Percentiles rank a stretch among this genome's conserved stretches.
phyloP scores from a whole-genome alignment of 2,797 vertebrate species.

The Megalops cyprinoides region DNA sequence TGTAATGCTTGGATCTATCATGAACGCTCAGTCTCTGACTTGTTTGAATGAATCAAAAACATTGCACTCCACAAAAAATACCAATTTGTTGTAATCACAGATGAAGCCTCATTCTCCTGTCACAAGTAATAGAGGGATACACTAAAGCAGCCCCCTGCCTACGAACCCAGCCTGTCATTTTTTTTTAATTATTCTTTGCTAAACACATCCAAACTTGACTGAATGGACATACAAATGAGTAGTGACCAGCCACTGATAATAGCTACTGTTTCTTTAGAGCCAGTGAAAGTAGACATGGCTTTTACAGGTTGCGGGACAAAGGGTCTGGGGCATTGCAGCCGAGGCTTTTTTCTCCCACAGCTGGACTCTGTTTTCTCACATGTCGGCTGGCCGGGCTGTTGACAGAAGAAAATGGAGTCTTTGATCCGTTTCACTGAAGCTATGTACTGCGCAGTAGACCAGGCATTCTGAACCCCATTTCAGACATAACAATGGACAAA shows the following conservation, averaged over 20 bases:
- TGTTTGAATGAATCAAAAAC: no score
- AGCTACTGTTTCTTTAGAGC: slow-evolving; percentile 43
- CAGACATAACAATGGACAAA: slow-evolving; percentile 42
- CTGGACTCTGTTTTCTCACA: slow-evolving; percentile 48
- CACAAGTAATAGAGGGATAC: not conserved
- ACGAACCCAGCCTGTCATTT: not conserved
- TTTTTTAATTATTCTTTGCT: no score
- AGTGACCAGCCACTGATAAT: slow-evolving; percentile 25
- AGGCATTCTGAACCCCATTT: slow-evolving; percentile 51
- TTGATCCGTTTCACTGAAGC: slow-evolving; percentile 55
- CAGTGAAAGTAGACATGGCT: slow-evolving; percentile 46
- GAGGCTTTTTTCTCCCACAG: slow-evolving; percentile 44
- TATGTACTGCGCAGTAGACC: slow-evolving; percentile 50
- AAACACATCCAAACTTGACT: not conserved
- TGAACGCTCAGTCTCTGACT: no score
- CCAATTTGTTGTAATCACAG: no score
- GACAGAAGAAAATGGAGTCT: slow-evolving; percentile 52
- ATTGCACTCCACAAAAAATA: no score
- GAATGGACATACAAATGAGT: not conserved
- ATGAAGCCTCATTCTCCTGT: no score
- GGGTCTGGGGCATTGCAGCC: slow-evolving; percentile 20
- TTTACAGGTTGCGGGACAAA: slow-evolving; percentile 33
- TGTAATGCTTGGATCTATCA: no score
- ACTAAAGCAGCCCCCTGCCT: not conserved
- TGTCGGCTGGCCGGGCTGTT: slow-evolving; percentile 35